A percentile compares a stretch with the other conserved stretches of the same genome.
Evolutionary conservation across 2,113 vertebrate species (phyloP).

Genomic region (Hippocampus comes): DNA sequence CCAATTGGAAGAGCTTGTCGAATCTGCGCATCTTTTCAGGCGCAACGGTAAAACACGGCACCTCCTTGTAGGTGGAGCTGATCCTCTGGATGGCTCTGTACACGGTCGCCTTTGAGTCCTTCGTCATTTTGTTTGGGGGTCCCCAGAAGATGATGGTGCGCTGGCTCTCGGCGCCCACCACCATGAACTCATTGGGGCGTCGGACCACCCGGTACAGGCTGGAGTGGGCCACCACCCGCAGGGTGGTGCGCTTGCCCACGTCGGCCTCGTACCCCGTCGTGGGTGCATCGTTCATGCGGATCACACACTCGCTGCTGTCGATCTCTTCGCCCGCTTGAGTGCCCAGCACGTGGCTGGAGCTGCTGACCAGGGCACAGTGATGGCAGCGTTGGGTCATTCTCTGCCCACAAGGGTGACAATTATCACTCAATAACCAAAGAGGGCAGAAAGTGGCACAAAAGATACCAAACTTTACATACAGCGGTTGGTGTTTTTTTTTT

Average conservation of each 20-base stretch:
- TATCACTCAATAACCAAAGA: too few species aligned
- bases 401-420: slow-evolving; percentile 57
- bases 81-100: slow-evolving; percentile 86
- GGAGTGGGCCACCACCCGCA: slow-evolving; percentile 92
- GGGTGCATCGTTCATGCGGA: slow-evolving; percentile 96
- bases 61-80: slow-evolving; percentile 77
- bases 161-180: slow-evolving; percentile 72
- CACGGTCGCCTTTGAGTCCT: slow-evolving; percentile 77
- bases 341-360: slow-evolving; percentile 91
- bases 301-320: slow-evolving; percentile 83
- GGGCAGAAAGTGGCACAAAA: too few species aligned
- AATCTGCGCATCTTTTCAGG: slow-evolving; percentile 85
- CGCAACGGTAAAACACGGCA: slow-evolving; percentile 81
- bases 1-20: slow-evolving; percentile 85
- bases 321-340: slow-evolving; percentile 79
- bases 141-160: slow-evolving; percentile 91
- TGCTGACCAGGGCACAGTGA: slow-evolving; percentile 88
- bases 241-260: slow-evolving; percentile 85
- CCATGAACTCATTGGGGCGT: slow-evolving; percentile 84
- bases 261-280: slow-evolving; percentile 80
- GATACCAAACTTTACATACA: too few species aligned
- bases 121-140: slow-evolving; percentile 84
- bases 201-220: slow-evolving; percentile 87
- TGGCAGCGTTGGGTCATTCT: slow-evolving; percentile 81
- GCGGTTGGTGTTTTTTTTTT: too few species aligned